Conservation (phyloP, 2,888 invertebrate species). For the Drosophila mercatorum region DNA sequence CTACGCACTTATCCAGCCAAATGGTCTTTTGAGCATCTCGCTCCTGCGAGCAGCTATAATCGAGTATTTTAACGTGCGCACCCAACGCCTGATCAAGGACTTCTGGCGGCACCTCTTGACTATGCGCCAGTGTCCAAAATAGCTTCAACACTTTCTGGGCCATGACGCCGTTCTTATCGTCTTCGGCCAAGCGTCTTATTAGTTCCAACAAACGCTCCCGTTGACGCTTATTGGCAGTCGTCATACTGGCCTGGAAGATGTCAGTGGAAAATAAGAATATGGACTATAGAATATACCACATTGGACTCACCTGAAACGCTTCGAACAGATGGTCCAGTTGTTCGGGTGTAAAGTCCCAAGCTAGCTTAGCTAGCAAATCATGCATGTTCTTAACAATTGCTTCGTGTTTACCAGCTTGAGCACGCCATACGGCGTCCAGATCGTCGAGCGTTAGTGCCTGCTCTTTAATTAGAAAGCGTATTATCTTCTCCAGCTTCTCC, state of each 20-base stretch:
- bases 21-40: conserved; percentile 97
- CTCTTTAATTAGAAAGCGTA: conserved; percentile 98
- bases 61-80: conserved; percentile 98
- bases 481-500: conserved; percentile 98
- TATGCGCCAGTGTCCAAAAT: conserved; percentile 98
- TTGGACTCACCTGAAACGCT: conserved; percentile 92
- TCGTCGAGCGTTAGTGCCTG: conserved; percentile 94
- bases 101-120: conserved; percentile 97
- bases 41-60: conserved; percentile 98
- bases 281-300: no score
- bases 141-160: conserved; percentile 97
- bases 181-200: conserved; percentile 97
- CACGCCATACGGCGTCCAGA: conserved; percentile 98
- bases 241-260: conserved; percentile 92
- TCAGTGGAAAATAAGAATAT: not conserved
- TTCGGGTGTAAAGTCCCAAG: conserved; percentile 99
- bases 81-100: conserved; percentile 98
- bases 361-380: conserved; percentile 96
- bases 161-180: conserved; percentile 99
- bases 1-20: conserved; percentile 98
- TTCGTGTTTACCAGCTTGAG: conserved; percentile 98
- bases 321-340: conserved; percentile 98
- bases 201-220: conserved; percentile 97
- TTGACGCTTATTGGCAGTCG: conserved; percentile 97
- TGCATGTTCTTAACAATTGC: conserved; percentile 99